Evolutionary conservation across 2,888 invertebrate species (phyloP), one percentile per base, ranked within the genome.

Genomic region (Abscondita cerata): DNA sequence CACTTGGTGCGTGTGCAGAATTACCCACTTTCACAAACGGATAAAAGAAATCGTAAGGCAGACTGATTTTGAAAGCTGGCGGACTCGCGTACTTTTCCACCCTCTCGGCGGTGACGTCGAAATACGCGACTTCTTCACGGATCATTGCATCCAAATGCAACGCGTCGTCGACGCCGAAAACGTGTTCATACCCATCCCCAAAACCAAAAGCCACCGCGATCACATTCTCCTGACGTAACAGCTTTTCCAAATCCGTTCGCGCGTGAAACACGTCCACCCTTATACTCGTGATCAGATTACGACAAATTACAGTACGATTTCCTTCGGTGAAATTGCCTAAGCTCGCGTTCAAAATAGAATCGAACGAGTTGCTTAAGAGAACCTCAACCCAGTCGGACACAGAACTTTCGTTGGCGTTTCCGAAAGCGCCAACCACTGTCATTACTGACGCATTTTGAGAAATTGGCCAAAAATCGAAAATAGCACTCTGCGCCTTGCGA

Each of bases 41-140:
- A 73, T 88, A 87, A 76, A 87, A 88, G 76, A 88, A 88, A 74
- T 87, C 87, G 62, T 83, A 78, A 1, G 87, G 87, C 50, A 87
- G 77, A 68, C 81, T 81, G 48, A 86, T 81, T 54, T 84, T 80
- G 53, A 86, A 80, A 33, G 82, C 81, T 2, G 87, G 87, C 38
- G 84, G 81, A 64, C 83, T 83, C 1, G 84, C 84, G 64, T 81
- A 81, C 59, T 80, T 79, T 50, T 76, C 77, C 1, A 77, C 71
- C 6, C 84, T 81, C 1, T 81, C 76, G 6, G 72, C 70, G 1
- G 85, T 85, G 0, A 83, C 80, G 72, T 87, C 87, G 40, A 72
- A 75, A 68, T 79, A 81, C 66, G 73, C 72, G 2, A 80, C 75
- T 63, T 72, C 68, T 38, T 68, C 73, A 15, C 64, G 59, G 31